Evolutionary conservation across 2,797 vertebrate species (phyloP).

Genomic region (Pangasius larnaudii): DNA sequence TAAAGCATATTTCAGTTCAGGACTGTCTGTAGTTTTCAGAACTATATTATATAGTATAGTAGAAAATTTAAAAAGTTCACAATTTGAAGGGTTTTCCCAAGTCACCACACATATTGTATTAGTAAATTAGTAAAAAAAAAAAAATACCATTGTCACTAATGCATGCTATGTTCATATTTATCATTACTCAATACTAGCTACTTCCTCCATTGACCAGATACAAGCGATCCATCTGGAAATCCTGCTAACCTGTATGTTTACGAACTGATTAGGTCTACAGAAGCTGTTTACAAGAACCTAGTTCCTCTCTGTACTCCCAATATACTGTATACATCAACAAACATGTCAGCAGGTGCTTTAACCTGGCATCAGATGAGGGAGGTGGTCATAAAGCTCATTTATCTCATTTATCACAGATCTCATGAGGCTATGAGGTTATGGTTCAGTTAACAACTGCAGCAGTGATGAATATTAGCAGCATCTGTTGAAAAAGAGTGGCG

Average conservation of each 20-base stretch:
- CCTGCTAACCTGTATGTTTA: not conserved
- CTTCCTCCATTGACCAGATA: not conserved
- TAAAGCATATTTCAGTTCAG: not conserved
- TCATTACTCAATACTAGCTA: not conserved
- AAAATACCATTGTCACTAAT: not conserved
- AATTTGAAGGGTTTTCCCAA: not conserved
- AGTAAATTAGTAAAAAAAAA: not conserved
- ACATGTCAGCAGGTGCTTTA: not conserved
- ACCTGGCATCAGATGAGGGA: not conserved
- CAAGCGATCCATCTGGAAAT: not conserved
- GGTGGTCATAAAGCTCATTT: not conserved
- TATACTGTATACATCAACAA: not conserved
- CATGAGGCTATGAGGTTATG: not conserved
- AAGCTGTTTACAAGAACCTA: not conserved
- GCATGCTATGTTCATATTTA: not conserved
- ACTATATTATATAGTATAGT: not conserved
- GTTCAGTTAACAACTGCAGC: no score
- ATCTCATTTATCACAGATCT: not conserved
- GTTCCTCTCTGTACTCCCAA: not conserved
- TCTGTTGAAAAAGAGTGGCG: not conserved
- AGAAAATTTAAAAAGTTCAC: not conserved
- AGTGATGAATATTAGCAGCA: not conserved
- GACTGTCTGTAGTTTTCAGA: not conserved
- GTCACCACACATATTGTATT: not conserved
- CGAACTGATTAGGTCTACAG: not conserved